Conservation (phyloP, 2,797 vertebrate species). For the Ibycter americanus region DNA sequence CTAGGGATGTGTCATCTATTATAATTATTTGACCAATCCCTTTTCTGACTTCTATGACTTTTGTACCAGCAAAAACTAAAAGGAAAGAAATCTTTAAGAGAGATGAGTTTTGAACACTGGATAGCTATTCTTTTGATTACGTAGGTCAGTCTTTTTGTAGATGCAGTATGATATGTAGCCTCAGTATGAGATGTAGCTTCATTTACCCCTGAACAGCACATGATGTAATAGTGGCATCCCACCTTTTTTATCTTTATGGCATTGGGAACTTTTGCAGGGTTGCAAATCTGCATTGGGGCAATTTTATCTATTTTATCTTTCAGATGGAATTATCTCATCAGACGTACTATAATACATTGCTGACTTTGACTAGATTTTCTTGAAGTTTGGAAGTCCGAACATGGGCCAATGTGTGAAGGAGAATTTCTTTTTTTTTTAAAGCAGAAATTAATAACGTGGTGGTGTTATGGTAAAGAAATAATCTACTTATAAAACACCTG, state of each 20-base stretch:
- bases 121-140: not conserved
- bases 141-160: not conserved
- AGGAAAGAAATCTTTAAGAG: not conserved
- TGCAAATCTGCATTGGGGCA: not conserved
- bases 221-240: not conserved
- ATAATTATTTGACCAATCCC: not conserved
- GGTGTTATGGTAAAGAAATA: not conserved
- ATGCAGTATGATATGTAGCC: not conserved
- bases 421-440: not conserved
- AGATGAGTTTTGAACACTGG: not conserved
- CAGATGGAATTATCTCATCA: not conserved
- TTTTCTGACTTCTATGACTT: not conserved
- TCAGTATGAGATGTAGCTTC: not conserved
- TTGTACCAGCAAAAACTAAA: not conserved
- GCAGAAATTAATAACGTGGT: not conserved
- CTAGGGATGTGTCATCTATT: not conserved
- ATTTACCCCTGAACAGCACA: not conserved
- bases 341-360: not conserved
- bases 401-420: not conserved
- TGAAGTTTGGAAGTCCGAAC: not conserved
- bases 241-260: not conserved
- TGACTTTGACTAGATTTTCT: not conserved
- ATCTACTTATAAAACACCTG: not conserved
- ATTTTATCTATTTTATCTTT: not conserved
- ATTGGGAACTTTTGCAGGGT: not conserved